Conservation (phyloP, 2,888 invertebrate species). For the Nycteola revayana region DNA sequence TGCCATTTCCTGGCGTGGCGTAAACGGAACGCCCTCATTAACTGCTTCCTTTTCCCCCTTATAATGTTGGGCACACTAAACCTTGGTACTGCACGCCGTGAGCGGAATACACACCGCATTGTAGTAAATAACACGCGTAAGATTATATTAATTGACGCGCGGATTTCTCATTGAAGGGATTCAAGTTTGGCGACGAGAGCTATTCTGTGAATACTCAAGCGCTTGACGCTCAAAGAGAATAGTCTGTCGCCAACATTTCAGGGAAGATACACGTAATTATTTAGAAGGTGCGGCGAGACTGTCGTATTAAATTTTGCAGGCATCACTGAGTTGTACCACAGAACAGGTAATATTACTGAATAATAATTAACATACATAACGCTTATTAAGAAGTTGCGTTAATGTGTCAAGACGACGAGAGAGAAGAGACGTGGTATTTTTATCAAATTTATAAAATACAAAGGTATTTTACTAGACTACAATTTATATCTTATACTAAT, state of each 20-base stretch:
- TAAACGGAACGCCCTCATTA: conserved; percentile 46
- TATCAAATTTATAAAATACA: no score
- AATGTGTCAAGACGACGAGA: no score
- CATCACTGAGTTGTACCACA: conserved; percentile 12
- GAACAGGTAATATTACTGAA: no score
- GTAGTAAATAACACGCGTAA: conserved; percentile 25
- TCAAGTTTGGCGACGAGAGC: conserved; percentile 14
- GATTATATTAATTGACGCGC: conserved; percentile 27
- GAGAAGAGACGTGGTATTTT: no score
- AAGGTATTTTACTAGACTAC: no score
- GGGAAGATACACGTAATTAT: conserved; percentile 17
- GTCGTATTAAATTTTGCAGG: conserved; percentile 16
- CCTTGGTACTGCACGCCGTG: conserved; percentile 19
- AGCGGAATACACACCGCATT: conserved; percentile 17
- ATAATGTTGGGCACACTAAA: conserved; percentile 26
- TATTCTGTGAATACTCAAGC: conserved; percentile 22
- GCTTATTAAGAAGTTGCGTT: no score
- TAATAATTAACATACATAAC: no score
- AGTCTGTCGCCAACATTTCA: conserved; percentile 11
- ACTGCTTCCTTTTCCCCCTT: conserved; percentile 29
- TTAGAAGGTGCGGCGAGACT: conserved; percentile 9
- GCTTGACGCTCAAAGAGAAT: conserved; percentile 8
- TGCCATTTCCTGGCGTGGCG: conserved; percentile 36
- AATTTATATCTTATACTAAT: no score
- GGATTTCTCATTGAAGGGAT: conserved; percentile 28